Base-by-base conservation (phyloP, 2,888 invertebrate genomes). In the Habrosyne pyritoides region DNA sequence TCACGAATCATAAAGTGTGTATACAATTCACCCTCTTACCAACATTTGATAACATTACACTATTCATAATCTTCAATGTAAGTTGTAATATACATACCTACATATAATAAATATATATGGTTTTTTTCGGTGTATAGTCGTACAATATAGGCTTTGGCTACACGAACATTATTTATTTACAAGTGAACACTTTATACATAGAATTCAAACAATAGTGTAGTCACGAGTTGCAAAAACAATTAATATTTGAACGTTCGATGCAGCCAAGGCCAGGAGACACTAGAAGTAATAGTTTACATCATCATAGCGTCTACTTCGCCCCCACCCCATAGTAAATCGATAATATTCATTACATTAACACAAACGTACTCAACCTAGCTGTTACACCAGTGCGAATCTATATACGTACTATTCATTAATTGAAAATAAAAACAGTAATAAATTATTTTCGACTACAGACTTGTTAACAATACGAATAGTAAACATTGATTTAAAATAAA, bases 111-210 rank as follows among this genome's bases (percentile, higher is more conserved):
- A 42, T 42, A 42, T 42, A 18, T 18, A 42, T 42, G 18, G n/a
- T n/a, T 18, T 18, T 18, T 42, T 42, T 42, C 42, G 42, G 42
- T 42, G 42, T 42, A 42, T 42, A 42, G 8, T 42, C 42, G 42
- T 42, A 42, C 33, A 42, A 42, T 42, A 42, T n/a, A 33, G 18
- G 42, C 42, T 42, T 42, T 42, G 42, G 42, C 42, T 42, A 18
- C 42, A 42, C 42, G 42, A 42, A 42, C 42, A 42, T 42, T 33
- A n/a, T n/a, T 42, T 42, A 18, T 18, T 18, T 18, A 18, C 12
- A 18, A 14, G 8, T 42, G 42, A 42, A 6, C 36, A 4, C 14
- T 36, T 36, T 14, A 36, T 7, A 18, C 8, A 18, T 18, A 42
- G 8, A 33, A 12, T 18, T 12, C 2, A 18, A 18, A 18, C 8